Evolutionary conservation across 2,888 invertebrate species (phyloP), one percentile per base, ranked within the genome.

Genomic region (Hofmannophila pseudospretella): DNA sequence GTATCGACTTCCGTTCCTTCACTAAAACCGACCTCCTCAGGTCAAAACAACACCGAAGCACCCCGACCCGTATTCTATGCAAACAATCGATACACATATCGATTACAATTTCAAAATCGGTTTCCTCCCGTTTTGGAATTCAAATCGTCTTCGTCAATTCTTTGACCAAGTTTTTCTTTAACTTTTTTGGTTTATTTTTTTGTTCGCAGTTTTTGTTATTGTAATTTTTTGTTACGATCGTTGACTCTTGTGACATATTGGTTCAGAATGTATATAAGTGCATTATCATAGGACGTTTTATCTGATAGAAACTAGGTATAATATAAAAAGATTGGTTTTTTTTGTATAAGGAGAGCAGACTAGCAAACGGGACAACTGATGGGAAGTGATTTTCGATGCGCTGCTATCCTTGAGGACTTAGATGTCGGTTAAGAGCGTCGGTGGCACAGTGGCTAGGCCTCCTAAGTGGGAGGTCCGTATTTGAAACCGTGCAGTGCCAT

Each of bases 31-130:
- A 32, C 22, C 8, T 32, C 22, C 3, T 3, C 4, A 22, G 40
- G 29, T 33, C 29, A 36, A 36, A 34, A 2, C 29, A 7, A 9
- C 7, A 8, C 40, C 29, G 33, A 36, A 34, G 5, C 29, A 7
- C 11, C 7, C 8, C 40, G 53, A 63, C 61, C 60, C 40, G 52
- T 61, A 61, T 63, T 61, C 57, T 61, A 54, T 63, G 64, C 36
- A 44, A 60, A 62, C 51, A 13, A 49, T 48, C 44, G 42, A 50
- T 47, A 34, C 51, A 47, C 43, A 58, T 47, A 35, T 27, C 35
- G 36, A 54, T 55, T 58, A 56, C 45, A 54, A 55, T 57, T 58
- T 59, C 47, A 49, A 61, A 65, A 54, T 49, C 32, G 44, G 37
- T 47, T 30, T 41, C 41, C 49, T 33, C 32, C 29, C 26, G 38